Conservation (phyloP, 2,888 invertebrate species). For the Rotaria socialis region DNA sequence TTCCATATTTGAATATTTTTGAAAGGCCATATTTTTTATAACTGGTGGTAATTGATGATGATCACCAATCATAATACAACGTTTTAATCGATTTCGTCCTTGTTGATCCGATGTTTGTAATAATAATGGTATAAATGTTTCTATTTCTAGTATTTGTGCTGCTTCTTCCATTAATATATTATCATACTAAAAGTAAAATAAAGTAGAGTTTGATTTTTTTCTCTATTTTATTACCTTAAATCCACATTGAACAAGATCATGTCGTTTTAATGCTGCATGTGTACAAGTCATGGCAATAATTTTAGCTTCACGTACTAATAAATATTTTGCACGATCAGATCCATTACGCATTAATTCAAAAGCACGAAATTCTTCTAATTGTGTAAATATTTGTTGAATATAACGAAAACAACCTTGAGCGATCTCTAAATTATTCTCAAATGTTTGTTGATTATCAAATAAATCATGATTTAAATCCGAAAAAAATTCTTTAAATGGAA, state of each 20-base stretch:
- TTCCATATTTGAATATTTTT: conserved; percentile 99
- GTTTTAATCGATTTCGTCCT: conserved; percentile 85
- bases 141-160: conserved; percentile 96
- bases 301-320: conserved; percentile 95
- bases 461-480: conserved; percentile 84
- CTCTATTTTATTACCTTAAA: conserved; percentile 57
- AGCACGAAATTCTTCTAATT: conserved; percentile 93
- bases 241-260: conserved; percentile 87
- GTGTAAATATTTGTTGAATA: conserved; percentile 88
- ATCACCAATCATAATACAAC: conserved; percentile 99
- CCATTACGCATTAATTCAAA: conserved; percentile 93
- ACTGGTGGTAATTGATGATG: conserved; percentile 98
- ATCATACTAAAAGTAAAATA: conserved; percentile 68
- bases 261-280: conserved; percentile 90
- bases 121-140: conserved; percentile 94
- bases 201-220: conserved; percentile 48
- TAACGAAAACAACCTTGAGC: conserved; percentile 88
- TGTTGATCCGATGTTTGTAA: conserved; percentile 74
- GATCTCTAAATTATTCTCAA: conserved; percentile 77
- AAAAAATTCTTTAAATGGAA: conserved; percentile 91
- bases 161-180: conserved; percentile 99
- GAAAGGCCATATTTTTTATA: conserved; percentile 99
- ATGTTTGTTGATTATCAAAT: conserved; percentile 70
- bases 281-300: conserved; percentile 99
- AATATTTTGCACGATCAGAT: conserved; percentile 86